Conservation (phyloP, 2,888 invertebrate genomes). For the Acrocyrtus sp. region DNA sequence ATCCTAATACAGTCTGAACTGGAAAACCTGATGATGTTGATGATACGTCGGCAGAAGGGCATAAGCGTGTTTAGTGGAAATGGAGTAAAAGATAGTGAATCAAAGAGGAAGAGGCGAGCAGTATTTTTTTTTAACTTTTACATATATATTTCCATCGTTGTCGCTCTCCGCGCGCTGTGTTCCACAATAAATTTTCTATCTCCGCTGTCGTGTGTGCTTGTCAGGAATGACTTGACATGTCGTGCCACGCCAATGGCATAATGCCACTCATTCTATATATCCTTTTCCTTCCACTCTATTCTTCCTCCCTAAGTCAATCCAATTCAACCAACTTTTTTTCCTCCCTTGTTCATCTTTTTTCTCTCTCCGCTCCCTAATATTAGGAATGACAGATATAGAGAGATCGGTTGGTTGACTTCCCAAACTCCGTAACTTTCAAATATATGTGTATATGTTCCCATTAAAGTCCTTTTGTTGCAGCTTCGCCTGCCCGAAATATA, state of each 20-base stretch:
- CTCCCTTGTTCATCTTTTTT: conserved; percentile 25
- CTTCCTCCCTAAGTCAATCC: conserved; percentile 33
- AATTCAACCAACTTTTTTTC: conserved; percentile 22
- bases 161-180: conserved; percentile 16
- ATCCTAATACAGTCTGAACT: no score
- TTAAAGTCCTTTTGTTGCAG: no score
- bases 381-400: conserved; percentile 10
- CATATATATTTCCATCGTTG: conserved; percentile 11
- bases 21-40: no score
- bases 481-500: no score
- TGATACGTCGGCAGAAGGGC: no score
- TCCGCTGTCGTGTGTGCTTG: conserved; percentile 12
- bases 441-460: no score
- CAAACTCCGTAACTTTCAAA: no score
- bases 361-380: not conserved
- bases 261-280: conserved; percentile 43
- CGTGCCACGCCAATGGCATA: conserved; percentile 52
- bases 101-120: conserved; percentile 21
- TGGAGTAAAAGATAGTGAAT: no score
- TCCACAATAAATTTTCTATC: conserved; percentile 19
- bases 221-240: conserved; percentile 50
- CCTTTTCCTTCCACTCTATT: conserved; percentile 41
- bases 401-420: conserved; percentile 27
- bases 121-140: no score
- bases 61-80: no score